phyloP scores from a whole-genome alignment of 1,140 invertebrate genomes.

The Drepana arcuata region DNA sequence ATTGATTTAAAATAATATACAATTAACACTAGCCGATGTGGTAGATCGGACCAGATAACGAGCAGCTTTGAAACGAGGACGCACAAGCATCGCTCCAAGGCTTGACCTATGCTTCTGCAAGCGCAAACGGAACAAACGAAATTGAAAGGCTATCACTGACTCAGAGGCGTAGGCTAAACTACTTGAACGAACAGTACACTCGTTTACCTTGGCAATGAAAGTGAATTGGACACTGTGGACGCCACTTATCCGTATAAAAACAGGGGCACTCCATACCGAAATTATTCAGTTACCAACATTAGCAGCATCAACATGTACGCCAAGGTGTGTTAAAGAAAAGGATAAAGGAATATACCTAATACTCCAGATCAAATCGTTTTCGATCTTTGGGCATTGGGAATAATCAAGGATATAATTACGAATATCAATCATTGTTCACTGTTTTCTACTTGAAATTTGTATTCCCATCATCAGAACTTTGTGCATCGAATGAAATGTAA shows the following conservation, averaged over 20 bases:
- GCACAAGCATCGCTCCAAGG: constrained; percentile 7
- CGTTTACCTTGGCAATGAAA: constrained; percentile 66
- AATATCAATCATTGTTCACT: neutral
- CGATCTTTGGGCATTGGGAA: too few species aligned
- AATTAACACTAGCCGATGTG: too few species aligned
- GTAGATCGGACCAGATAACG: too few species aligned
- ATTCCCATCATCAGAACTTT: neutral
- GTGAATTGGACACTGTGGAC: constrained; percentile 36
- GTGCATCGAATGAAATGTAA: neutral
- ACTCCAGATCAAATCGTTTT: too few species aligned
- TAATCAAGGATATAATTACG: too few species aligned
- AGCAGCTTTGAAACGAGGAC: constrained; percentile 11
- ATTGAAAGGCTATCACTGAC: constrained; percentile 63
- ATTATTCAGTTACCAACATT: constrained; percentile 67
- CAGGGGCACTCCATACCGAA: constrained; percentile 38
- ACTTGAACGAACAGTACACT: constrained; percentile 24
- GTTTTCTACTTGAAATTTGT: neutral
- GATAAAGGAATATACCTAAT: too few species aligned
- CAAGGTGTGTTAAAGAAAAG: constrained; percentile 60
- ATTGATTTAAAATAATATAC: too few species aligned
- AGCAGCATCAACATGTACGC: constrained; percentile 64
- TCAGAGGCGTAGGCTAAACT: constrained; percentile 32
- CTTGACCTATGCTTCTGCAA: constrained; percentile 14
- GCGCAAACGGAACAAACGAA: constrained; percentile 50
- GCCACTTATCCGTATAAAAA: constrained; percentile 42